Percentiles rank a stretch among this genome's conserved stretches.
Evolutionary conservation across 2,797 vertebrate species (phyloP).

Genomic region (Macropus fuliginosus): DNA sequence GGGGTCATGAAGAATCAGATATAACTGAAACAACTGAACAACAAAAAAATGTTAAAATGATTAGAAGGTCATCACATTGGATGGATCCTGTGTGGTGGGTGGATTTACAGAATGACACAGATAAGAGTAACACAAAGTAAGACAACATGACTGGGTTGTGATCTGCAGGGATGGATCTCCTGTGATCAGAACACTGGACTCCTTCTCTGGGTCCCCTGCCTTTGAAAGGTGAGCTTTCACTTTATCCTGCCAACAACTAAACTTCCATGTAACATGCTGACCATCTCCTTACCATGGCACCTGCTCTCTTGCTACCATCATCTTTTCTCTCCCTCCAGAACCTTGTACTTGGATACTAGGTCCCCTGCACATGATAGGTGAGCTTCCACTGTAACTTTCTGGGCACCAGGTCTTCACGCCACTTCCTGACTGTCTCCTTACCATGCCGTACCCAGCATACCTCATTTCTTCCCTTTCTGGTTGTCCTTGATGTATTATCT

Average conservation of each 20-base stretch:
- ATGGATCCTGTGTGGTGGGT: not conserved
- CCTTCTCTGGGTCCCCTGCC: not conserved
- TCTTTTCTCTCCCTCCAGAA: not conserved
- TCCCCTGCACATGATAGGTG: not conserved
- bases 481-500: too few relatives aligned
- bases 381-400: not conserved
- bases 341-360: not conserved
- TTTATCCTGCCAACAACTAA: not conserved
- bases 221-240: not conserved
- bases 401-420: not conserved
- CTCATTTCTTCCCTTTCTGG: not conserved
- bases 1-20: not conserved
- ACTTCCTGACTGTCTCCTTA: not conserved
- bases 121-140: not conserved
- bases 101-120: not conserved
- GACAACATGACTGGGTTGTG: not conserved
- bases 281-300: too few relatives aligned
- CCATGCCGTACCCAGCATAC: not conserved
- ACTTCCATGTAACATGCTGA: too few relatives aligned
- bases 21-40: too few relatives aligned
- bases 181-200: not conserved
- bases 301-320: not conserved
- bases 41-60: too few relatives aligned
- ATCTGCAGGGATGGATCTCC: not conserved
- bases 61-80: not conserved